Base-by-base conservation (phyloP, 2,888 invertebrate genomes). In the Parapristionchus giblindavisi region DNA sequence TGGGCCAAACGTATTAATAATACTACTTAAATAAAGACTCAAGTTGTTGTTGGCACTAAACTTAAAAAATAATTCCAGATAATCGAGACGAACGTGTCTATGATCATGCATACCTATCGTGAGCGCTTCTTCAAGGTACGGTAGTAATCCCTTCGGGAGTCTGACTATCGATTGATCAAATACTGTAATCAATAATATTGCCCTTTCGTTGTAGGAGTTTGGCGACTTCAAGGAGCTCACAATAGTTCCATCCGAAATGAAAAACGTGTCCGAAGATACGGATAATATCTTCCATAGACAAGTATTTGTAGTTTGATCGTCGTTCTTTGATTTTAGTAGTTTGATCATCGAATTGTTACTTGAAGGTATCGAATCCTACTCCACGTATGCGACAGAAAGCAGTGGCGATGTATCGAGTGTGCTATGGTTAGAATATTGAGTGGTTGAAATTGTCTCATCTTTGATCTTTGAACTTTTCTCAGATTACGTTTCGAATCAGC, bases 51-150 rank as follows among this genome's bases (percentile, higher is more conserved):
- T n/a, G n/a, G n/a, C n/a, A n/a, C n/a, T n/a, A n/a, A n/a, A n/a
- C n/a, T n/a, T n/a, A n/a, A n/a, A n/a, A n/a, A n/a, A n/a, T n/a
- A n/a, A 29, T 73, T 60, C 3, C 51, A 73, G 73, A 51, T 73
- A 24, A 73, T 73, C 43, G 73, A 73, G 60, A 73, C 60, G 29
- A 32, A 60, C 32, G 34, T 73, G 17, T 48, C 73, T 1, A 34
- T 24, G 14, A 73, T 73, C n/a, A 34, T 73, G 36, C 24, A 61
- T 29, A 17, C 27, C 11, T 38, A 60, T 51, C 36, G 73, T n/a
- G 73, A 60, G 51, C 32, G 34, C 8, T 73, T 73, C 73, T 48
- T 73, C 48, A 48, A 61, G 60, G 73, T 73, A 58, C 40, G 17
- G 8, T 24, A 32, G 34, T 29, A 21, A 43, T 43, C 43, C 8